Conservation (phyloP, 2,113 vertebrate species). For the Noturus placidus region DNA sequence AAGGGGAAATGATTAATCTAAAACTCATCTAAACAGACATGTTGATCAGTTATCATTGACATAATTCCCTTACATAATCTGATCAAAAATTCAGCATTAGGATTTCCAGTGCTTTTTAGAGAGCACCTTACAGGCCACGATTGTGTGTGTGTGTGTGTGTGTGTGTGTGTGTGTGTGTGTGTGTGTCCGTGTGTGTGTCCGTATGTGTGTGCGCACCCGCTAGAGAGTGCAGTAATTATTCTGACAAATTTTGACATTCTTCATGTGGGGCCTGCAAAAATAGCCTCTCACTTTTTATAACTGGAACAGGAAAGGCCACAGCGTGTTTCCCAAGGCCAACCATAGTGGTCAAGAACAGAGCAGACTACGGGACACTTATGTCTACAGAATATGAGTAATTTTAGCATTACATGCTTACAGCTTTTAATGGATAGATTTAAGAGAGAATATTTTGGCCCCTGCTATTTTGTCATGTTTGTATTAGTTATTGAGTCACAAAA, state of each 20-base stretch:
- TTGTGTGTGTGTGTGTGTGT: constrained; percentile 1
- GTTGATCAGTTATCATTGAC: constrained; percentile 4
- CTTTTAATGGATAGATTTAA: constrained; percentile 3
- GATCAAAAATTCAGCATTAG: background rate
- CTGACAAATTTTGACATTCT: constrained; percentile 55
- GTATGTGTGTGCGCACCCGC: background rate
- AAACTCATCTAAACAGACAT: background rate
- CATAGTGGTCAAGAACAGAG: constrained; percentile 32
- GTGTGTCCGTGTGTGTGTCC: background rate
- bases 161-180: constrained; percentile 19
- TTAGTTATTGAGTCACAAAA: background rate
- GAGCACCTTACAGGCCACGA: background rate
- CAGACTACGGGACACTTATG: constrained; percentile 17
- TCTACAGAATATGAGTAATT: background rate
- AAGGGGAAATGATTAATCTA: background rate
- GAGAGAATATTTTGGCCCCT: background rate
- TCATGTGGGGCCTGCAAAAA: constrained; percentile 54
- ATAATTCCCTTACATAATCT: background rate
- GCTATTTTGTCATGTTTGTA: background rate
- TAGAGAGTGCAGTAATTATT: constrained; percentile 38
- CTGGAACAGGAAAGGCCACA: constrained; percentile 53
- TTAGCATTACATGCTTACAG: background rate
- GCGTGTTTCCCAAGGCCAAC: constrained; percentile 31
- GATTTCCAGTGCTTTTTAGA: background rate
- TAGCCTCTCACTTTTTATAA: constrained; percentile 43